Evolutionary conservation across 2,888 invertebrate genomes (phyloP), one percentile per base, ranked within the genome.

Genomic region (Pheosia tremula): DNA sequence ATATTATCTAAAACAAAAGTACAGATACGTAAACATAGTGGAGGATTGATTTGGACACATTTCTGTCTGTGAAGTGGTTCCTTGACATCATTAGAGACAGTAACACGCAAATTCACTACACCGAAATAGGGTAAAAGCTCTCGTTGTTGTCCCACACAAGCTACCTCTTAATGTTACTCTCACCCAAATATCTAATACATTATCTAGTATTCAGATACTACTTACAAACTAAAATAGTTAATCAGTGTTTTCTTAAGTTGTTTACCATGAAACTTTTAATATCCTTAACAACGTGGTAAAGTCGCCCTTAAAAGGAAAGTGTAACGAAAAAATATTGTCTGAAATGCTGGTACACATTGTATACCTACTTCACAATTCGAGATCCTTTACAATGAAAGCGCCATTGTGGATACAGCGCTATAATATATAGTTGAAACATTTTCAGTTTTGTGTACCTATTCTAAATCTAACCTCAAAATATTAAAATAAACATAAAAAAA

Each of bases 291-390:
- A 50, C 50, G 8, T 9, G 24, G 24, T 6, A n/a, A 37, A 11
- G 37, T 7, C 49, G 13, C 52, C 1, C 11, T 56, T 50, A 1
- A 8, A 54, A 63, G 9, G 9, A 57, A 60, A 58, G 56, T 9
- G 43, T 24, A 41, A 41, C 47, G 24, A 58, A 39, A 52, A 61
- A 55, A 39, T 57, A 60, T 59, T 58, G 39, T 58, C 37, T 49
- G 36, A 71, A 71, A 57, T 65, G 47, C 6, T n/a, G 47, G 47
- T n/a, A 47, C 3, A 47, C 43, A 47, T n/a, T 11, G n/a, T 11
- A 5, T 47, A 4, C 24, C 24, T 24, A 24, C 24, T 47, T 47
- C 47, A 47, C 5, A 47, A 43, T 24, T 43, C 43, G 43, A 4
- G 43, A 8, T 10, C 9, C 43, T 43, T 9, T 9, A 43, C 43